Evolutionary conservation across 2,113 vertebrate species (phyloP), one percentile per base, ranked within the genome.

Genomic region (Chlorodrepanis virens): DNA sequence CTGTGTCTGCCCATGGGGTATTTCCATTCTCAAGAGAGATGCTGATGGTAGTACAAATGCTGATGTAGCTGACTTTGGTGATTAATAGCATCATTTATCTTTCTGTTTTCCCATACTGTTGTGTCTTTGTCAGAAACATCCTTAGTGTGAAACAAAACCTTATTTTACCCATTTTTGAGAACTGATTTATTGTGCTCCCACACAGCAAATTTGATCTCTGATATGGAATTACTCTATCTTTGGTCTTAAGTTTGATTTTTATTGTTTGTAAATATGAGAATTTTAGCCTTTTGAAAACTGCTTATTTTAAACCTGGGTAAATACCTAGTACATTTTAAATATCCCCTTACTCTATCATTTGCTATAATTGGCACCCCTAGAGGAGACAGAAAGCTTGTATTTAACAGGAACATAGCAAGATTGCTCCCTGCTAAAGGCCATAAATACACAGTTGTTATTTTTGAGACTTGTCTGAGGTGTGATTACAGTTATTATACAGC

Each of bases 401-500:
- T 89, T 94, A 72, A 37, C 45, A n/a, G 57, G 17, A 76, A 10
- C 8, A 59, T 18, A 76, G 19, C 0, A 4, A 52, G 23, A 63
- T 24, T 87, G 7, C 72, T 94, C 35, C 35, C 50, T 63, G 64
- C 86, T 70, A 35, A 70, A 78, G 52, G 49, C 40, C 49, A 50
- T 82, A 96, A 96, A 92, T 87, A 86, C 44, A 80, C 54, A 60
- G 47, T 47, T 87, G 44, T 44, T 72, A 79, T 42, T 75, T 90
- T 79, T 59, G 14, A 21, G 18, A 60, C 21, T 77, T 96, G 29
- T 56, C 27, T 76, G 64, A 79, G 49, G 35, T 74, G 44, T 83
- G 72, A 94, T 96, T 96, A 93, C 71, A 95, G 95, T 76, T 74
- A 89, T 94, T 96, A 85, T 74, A 35, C 27, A 45, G 64, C 49